phyloP scores from a whole-genome alignment of 2,113 vertebrate genomes.

The Coregonus clupeaformis region DNA sequence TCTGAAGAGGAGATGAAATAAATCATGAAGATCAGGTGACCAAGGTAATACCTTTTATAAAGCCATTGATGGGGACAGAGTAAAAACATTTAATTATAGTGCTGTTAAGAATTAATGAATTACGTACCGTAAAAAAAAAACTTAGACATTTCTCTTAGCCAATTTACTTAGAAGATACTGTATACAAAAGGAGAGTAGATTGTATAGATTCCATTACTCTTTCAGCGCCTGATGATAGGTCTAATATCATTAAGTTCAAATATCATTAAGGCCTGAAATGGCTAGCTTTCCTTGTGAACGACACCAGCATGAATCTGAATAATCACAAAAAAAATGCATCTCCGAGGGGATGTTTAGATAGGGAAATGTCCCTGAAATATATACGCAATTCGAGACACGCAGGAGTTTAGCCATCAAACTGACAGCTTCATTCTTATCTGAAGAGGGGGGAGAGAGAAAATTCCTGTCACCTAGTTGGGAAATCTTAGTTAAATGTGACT shows the following conservation, averaged over 20 bases:
- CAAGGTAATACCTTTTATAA: constrained; percentile 23
- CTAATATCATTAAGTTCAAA: no score
- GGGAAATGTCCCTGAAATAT: background rate
- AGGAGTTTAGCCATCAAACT: constrained; percentile 16
- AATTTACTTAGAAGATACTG: background rate
- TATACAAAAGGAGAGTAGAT: background rate
- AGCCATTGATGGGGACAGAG: constrained; percentile 15
- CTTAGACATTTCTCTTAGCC: no score
- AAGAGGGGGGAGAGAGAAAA: constrained; percentile 17
- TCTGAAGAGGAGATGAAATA: constrained; percentile 40
- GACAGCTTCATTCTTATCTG: constrained; percentile 35
- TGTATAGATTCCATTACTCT: background rate
- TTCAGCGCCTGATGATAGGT: no score
- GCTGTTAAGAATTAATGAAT: background rate
- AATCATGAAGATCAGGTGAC: constrained; percentile 51
- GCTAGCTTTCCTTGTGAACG: no score
- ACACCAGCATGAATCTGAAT: no score
- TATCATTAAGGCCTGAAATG: no score
- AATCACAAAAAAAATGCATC: no score
- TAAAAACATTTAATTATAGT: constrained; percentile 1
- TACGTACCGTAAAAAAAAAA: background rate
- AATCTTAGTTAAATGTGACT: constrained; percentile 47
- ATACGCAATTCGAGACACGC: background rate
- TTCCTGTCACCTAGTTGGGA: constrained; percentile 33
- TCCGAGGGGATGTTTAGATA: no score